Evolutionary conservation across 2,797 vertebrate species (phyloP).

Genomic region (Apogon hyalosoma): DNA sequence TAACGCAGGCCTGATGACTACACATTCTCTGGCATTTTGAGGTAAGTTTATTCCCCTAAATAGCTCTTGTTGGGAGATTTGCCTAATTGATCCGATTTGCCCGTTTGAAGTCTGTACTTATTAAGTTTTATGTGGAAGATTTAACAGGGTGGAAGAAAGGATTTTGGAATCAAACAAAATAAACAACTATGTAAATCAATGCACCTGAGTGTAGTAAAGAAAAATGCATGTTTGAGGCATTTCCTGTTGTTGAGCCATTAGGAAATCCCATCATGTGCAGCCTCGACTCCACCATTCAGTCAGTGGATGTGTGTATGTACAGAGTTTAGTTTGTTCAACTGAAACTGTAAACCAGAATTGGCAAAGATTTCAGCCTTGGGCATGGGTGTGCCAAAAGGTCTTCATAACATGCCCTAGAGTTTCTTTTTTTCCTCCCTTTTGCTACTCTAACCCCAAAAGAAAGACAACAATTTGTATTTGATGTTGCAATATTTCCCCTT

Average conservation of each 20-base stretch:
- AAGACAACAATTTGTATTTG: too few relatives aligned
- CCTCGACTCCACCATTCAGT: constrained; percentile 27
- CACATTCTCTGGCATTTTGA: constrained; percentile 54
- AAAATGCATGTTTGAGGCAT: constrained; percentile 58
- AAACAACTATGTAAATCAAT: constrained; percentile 80
- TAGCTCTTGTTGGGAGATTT: constrained; percentile 64
- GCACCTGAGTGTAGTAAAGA: constrained; percentile 83
- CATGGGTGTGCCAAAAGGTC: too few relatives aligned
- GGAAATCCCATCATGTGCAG: constrained; percentile 53
- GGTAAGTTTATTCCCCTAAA: constrained; percentile 57
- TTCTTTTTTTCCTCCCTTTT: too few relatives aligned
- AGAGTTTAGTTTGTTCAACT: too few relatives aligned
- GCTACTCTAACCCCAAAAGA: too few relatives aligned
- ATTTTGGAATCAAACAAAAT: constrained; percentile 74
- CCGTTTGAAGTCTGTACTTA: constrained; percentile 73
- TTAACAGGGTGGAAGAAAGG: constrained; percentile 59
- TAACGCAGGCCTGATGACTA: constrained; percentile 48
- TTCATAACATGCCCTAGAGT: too few relatives aligned
- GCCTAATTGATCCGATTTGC: constrained; percentile 74
- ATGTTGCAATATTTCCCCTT: too few relatives aligned
- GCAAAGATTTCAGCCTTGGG: too few relatives aligned
- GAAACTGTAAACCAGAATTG: too few relatives aligned
- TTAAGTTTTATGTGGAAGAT: constrained; percentile 81
- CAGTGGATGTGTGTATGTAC: too few relatives aligned
- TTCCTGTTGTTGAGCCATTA: constrained; percentile 72